A percentile compares a stretch with the other conserved stretches of the same genome.
phyloP scores from a whole-genome alignment of 2,888 invertebrate genomes.

The Perizoma flavofasciatum region DNA sequence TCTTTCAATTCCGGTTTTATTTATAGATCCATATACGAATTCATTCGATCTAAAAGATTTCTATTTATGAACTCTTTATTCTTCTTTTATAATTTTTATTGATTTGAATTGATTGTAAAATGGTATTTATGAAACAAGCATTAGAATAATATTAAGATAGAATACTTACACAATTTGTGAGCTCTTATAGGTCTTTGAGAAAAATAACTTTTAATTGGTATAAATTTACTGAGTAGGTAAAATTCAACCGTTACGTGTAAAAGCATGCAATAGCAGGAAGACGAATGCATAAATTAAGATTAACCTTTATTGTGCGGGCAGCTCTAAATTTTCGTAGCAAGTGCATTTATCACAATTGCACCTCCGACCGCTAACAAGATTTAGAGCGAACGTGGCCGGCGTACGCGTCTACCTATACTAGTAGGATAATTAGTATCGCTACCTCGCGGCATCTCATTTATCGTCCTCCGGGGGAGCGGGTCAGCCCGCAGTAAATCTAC shows the following conservation, averaged over 20 bases:
- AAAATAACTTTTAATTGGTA: too few species aligned
- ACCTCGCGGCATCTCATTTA: constrained; percentile 80
- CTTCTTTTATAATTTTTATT: too few species aligned
- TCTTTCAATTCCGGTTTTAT: too few species aligned
- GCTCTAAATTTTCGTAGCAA: constrained; percentile 57
- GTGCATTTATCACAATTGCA: constrained; percentile 70
- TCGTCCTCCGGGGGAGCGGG: constrained; percentile 78
- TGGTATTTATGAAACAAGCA: too few species aligned
- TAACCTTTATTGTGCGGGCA: constrained; percentile 41
- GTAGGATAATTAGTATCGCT: constrained; percentile 82
- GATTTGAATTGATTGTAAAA: too few species aligned
- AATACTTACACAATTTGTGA: too few species aligned
- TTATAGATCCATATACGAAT: too few species aligned
- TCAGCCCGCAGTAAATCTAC: constrained; percentile 82
- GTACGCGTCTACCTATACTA: constrained; percentile 67
- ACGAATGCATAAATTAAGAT: constrained; percentile 44
- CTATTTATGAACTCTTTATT: too few species aligned
- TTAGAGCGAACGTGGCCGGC: constrained; percentile 65
- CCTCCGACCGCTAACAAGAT: constrained; percentile 72
- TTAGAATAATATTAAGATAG: too few species aligned
- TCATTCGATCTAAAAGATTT: too few species aligned
- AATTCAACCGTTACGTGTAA: constrained; percentile 7
- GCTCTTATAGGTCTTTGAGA: too few species aligned
- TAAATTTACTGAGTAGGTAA: constrained; percentile 12
- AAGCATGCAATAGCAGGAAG: constrained; percentile 31